Conservation (phyloP, 1,140 invertebrate genomes). For the Megalonaias nervosa region DNA sequence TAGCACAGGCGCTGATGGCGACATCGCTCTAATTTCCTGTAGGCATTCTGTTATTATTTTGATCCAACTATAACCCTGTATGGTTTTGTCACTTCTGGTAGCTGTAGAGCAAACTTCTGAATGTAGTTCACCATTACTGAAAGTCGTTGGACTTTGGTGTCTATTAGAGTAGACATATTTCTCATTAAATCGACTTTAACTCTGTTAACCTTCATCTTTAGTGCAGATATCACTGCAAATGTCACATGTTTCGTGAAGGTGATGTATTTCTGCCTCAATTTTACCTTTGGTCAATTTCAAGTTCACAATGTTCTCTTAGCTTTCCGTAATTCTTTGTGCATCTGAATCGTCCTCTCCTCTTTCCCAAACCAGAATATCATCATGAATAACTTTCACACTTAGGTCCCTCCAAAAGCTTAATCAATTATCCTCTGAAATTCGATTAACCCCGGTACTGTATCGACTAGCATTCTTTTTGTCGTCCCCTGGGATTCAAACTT, state of each 20-base stretch:
- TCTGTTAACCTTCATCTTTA: slow-evolving; percentile 41
- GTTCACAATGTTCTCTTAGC: slow-evolving; percentile 21
- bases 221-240: slow-evolving; percentile 58
- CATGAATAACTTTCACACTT: slow-evolving; percentile 59
- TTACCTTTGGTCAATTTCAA: no score
- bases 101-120: no score
- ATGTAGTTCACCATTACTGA: slow-evolving; percentile 49
- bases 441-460: slow-evolving; percentile 21
- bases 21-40: slow-evolving; percentile 11
- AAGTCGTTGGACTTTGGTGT: slow-evolving; percentile 40
- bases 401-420: slow-evolving; percentile 55
- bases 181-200: slow-evolving; percentile 62
- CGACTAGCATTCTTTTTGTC: slow-evolving; percentile 35
- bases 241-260: slow-evolving; percentile 42
- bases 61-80: slow-evolving; percentile 33
- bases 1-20: slow-evolving; percentile 37
- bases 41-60: slow-evolving; percentile 29
- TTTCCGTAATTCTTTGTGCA: slow-evolving; percentile 27
- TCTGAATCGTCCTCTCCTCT: slow-evolving; percentile 52
- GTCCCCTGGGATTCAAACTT: slow-evolving; percentile 56
- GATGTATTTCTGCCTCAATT: no score
- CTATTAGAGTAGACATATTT: slow-evolving; percentile 35
- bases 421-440: slow-evolving; percentile 55
- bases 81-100: slow-evolving; percentile 19
- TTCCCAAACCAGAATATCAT: slow-evolving; percentile 59